Conservation (phyloP, 2,888 invertebrate genomes). For the Tachina fera region DNA sequence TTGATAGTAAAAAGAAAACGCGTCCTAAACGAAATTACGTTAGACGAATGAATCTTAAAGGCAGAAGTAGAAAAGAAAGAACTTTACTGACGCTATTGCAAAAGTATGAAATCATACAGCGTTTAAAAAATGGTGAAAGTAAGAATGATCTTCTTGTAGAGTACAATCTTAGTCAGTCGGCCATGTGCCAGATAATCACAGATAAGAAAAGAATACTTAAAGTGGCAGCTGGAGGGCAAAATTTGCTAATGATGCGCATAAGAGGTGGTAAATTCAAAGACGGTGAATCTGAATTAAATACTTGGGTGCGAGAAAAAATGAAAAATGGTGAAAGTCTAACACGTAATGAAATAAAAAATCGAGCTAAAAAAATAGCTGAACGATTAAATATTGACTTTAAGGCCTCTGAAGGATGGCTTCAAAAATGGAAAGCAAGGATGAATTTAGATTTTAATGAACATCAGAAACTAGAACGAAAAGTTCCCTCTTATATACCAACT, state of each 20-base stretch:
- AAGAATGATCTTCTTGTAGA: slow-evolving; percentile 48
- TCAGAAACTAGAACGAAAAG: slow-evolving; percentile 54
- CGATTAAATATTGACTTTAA: slow-evolving; percentile 66
- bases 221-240: slow-evolving; percentile 60
- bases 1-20: slow-evolving; percentile 7
- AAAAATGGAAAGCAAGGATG: slow-evolving; percentile 67
- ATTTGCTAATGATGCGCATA: slow-evolving; percentile 65
- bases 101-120: slow-evolving; percentile 61
- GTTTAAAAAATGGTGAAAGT: slow-evolving; percentile 62
- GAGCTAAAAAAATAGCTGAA: slow-evolving; percentile 61
- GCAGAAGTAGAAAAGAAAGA: slow-evolving; percentile 59
- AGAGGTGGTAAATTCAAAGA: slow-evolving; percentile 60
- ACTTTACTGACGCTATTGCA: slow-evolving; percentile 63
- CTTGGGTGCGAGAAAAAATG: slow-evolving; percentile 58
- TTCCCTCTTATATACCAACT: slow-evolving; percentile 29
- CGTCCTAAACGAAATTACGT: slow-evolving; percentile 40
- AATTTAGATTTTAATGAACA: slow-evolving; percentile 67
- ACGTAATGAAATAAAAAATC: slow-evolving; percentile 53
- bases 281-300: slow-evolving; percentile 59
- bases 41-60: slow-evolving; percentile 18
- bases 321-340: slow-evolving; percentile 57
- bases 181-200: slow-evolving; percentile 62
- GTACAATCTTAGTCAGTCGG: slow-evolving; percentile 63
- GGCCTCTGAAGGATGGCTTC: slow-evolving; percentile 64
- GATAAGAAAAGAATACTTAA: slow-evolving; percentile 59